Evolutionary conservation across 2,113 vertebrate genomes (phyloP).

Genomic region (Naja naja): DNA sequence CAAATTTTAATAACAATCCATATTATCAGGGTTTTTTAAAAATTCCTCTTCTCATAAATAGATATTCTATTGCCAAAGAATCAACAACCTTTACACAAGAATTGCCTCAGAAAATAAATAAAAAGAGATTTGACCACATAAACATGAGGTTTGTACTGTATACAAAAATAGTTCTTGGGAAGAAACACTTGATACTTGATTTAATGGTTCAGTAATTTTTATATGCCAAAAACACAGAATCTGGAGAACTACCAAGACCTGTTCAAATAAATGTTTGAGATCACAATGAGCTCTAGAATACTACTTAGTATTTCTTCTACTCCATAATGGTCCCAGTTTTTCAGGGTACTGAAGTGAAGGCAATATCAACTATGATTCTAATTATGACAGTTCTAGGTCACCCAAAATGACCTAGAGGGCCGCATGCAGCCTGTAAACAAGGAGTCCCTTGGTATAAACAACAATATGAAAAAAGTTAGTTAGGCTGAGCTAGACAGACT

Average conservation of each 20-base stretch:
- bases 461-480: not conserved
- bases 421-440: not conserved
- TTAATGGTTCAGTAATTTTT: not conserved
- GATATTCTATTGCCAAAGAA: not conserved
- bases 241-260: not conserved
- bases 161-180: not conserved
- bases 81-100: not conserved
- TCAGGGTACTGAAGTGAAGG: not conserved
- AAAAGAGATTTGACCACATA: not conserved
- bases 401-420: not conserved
- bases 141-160: not conserved
- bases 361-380: not conserved
- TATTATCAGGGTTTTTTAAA: not conserved
- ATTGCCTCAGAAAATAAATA: not conserved
- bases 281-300: conserved; percentile 2
- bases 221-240: not conserved
- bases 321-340: not conserved
- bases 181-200: not conserved
- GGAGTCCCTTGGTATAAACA: not conserved
- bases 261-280: not conserved
- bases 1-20: not conserved
- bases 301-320: not conserved
- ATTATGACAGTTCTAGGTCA: not conserved
- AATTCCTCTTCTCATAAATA: not conserved
- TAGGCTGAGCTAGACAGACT: not conserved